Percentiles rank a stretch among this genome's conserved stretches.
phyloP scores from a whole-genome alignment of 2,888 invertebrate species.

The Sycophila texana region DNA sequence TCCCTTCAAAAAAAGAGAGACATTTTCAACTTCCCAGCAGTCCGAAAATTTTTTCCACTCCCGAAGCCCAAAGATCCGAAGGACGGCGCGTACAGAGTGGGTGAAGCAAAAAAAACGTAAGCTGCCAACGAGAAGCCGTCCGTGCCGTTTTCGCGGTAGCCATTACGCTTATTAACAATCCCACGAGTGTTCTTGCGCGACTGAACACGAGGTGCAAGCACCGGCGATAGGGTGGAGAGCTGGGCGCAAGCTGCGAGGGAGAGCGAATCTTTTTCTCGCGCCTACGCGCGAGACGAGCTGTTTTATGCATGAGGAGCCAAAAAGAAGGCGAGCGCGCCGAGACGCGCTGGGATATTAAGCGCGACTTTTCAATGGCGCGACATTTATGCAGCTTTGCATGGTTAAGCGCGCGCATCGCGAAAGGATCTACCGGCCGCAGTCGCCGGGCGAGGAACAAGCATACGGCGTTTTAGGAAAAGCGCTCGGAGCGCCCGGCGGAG shows the following conservation, averaged over 20 bases:
- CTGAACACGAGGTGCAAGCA: background rate
- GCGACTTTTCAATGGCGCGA: slow-evolving; percentile 11
- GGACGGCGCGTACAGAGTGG: background rate
- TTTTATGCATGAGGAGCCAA: slow-evolving; percentile 32
- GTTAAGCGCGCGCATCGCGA: background rate
- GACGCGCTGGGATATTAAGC: background rate
- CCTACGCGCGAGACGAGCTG: background rate
- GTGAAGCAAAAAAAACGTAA: slow-evolving; percentile 7
- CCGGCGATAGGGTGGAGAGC: too few species aligned
- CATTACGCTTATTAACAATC: slow-evolving; percentile 43
- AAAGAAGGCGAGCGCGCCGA: slow-evolving; percentile 20
- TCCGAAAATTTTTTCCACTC: background rate
- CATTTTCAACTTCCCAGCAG: background rate
- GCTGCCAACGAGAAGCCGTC: slow-evolving; percentile 60
- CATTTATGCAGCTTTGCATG: background rate
- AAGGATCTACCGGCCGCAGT: background rate
- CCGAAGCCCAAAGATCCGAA: background rate
- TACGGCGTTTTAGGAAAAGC: slow-evolving; percentile 2
- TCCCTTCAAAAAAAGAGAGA: background rate
- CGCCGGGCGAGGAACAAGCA: background rate
- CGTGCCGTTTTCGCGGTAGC: slow-evolving; percentile 42
- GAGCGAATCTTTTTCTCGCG: background rate
- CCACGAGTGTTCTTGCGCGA: background rate
- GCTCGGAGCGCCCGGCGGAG: background rate
- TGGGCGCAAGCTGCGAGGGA: too few species aligned